Evolutionary conservation across 1,140 invertebrate genomes (phyloP), one percentile per base, ranked within the genome.

Genomic region (Venturia canescens): DNA sequence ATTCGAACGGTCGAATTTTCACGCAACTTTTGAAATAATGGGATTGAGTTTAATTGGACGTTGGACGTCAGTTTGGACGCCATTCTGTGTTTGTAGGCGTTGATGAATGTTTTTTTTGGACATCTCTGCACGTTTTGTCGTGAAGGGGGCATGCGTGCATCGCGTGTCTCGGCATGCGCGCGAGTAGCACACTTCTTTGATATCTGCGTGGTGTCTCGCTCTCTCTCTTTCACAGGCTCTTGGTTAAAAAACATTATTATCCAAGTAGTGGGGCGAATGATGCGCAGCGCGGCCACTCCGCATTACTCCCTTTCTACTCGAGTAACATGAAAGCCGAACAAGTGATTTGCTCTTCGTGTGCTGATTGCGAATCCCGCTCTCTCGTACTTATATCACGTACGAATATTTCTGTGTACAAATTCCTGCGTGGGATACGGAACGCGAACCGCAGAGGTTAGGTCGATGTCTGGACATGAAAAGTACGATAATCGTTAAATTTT

Each of bases 221-320:
- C 66, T 69, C 66, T 69, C 66, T 69, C 27, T 69, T 29, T 18
- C 11, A n/a, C 53, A 15, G 57, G 34, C 57, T 34, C 60, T 31
- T 26, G 34, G 23, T 26, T 23, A 77, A 66, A 77, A 44, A 38
- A 77, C 53, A 60, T 27, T 60, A 77, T 63, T 63, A 77, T 29
- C 9, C 75, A 60, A 77, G 75, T 77, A 89, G 90, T 88, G 91
- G 90, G 91, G 89, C 82, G 80, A 87, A 89, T 88, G 89, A 91
- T 92, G 91, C 91, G 91, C 91, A 90, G 87, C 90, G 90, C 90
- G 89, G 91, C 90, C 89, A 91, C 90, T 91, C 90, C 91, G 90
- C 88, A 86, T 91, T 88, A 89, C 91, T 91, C 90, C 89, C 91
- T 91, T 91, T 91, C 84, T 88, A 91, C 83, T 82, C 88, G 90